phyloP scores from a whole-genome alignment of 2,888 invertebrate genomes.

The Eristalis pertinax region DNA sequence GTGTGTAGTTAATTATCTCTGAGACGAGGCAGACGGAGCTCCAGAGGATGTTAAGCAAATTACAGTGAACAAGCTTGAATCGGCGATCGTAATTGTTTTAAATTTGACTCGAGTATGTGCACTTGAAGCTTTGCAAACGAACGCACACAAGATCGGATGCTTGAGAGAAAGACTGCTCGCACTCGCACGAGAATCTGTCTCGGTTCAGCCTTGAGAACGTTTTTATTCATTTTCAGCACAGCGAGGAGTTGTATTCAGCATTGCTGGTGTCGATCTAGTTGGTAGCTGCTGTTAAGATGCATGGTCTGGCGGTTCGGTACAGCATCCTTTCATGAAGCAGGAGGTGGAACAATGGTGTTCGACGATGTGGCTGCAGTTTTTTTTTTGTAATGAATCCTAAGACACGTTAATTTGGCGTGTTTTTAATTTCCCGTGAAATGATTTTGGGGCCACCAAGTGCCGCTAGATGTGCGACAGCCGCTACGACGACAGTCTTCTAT shows the following conservation, averaged over 20 bases:
- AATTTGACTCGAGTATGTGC: conserved; percentile 25
- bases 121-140: conserved; percentile 12
- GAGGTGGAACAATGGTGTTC: too few relatives aligned
- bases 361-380: too few relatives aligned
- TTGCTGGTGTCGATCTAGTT: too few relatives aligned
- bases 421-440: too few relatives aligned
- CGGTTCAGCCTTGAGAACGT: not conserved
- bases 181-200: not conserved
- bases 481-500: too few relatives aligned
- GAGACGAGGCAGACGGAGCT: not conserved
- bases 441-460: too few relatives aligned
- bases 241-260: not conserved
- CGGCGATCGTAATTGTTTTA: conserved; percentile 43
- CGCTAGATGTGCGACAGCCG: too few relatives aligned
- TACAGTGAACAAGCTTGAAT: conserved; percentile 33
- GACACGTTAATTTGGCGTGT: too few relatives aligned
- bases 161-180: conserved; percentile 6
- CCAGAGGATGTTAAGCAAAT: conserved; percentile 34
- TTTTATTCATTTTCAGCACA: not conserved
- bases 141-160: conserved; percentile 3
- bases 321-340: too few relatives aligned
- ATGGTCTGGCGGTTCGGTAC: too few relatives aligned
- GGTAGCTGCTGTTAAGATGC: too few relatives aligned
- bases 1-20: conserved; percentile 72
- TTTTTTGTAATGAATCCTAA: too few relatives aligned